Evolutionary conservation across 2,888 invertebrate genomes (phyloP), one percentile per base, ranked within the genome.

Genomic region (Thecophora atra): DNA sequence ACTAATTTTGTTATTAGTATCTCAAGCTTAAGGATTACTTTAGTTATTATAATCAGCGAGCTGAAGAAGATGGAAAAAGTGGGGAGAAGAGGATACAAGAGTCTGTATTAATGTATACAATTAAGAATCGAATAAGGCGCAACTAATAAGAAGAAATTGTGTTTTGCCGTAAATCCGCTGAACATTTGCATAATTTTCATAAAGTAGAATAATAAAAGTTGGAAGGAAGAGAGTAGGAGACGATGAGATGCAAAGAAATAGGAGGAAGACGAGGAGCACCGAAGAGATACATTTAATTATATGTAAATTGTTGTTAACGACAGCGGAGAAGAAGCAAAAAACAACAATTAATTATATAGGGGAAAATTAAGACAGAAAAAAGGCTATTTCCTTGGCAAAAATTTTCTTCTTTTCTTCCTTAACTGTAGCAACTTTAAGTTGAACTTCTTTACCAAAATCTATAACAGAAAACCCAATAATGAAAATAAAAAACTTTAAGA

Each of bases 131-230:
- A 26, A 28, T 58, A 28, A 17, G 28, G 54, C 28, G 6, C 15
- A 58, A 58, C 58, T 58, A 28, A 28, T 58, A 58, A 28, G 6
- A 58, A 28, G 15, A 17, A 26, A 28, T 58, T 58, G 24, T 28
- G 26, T 28, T 1, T 11, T 37, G 11, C 3, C 21, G 26, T 3
- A n/a, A 63, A 63, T 44, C 63, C 63, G 42, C 44, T 63, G 21
- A 44, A 42, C 63, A 63, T 63, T 63, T 63, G 44, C 63, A 63
- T 63, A 63, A 63, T 44, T n/a, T 24, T 63, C 13, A 58, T 58
- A 28, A 58, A 58, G 28, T 26, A 42, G 5, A 26, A 64, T 42
- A 69, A 85, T 5, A 19, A 52, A 28, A 54, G 26, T 28, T 64
- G 37, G 17, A 17, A 30, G 19, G 30, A 42, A 13, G 21, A 63